These are phyloP conservation scores for Folsomia candida DNA, from an alignment of 2,888 invertebrate genomes.

Conservation along the genomic window DNA sequence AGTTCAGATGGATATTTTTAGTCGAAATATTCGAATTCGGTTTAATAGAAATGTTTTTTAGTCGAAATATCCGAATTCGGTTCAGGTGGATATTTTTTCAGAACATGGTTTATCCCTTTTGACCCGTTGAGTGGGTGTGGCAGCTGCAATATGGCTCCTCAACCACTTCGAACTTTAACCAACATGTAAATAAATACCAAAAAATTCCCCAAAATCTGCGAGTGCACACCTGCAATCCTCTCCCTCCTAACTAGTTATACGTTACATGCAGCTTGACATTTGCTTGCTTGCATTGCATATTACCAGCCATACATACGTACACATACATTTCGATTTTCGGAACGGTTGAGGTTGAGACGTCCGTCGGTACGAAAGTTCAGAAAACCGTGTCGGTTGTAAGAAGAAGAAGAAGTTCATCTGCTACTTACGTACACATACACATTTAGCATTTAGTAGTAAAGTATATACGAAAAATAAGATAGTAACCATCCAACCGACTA, in stretches of 20 bases:
- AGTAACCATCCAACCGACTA: not conserved
- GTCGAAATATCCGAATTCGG: too few species aligned
- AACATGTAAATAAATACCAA: too few species aligned
- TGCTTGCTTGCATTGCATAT: not conserved
- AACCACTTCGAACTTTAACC: too few species aligned
- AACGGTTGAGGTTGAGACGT: not conserved
- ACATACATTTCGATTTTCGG: not conserved
- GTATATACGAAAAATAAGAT: not conserved
- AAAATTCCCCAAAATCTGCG: too few species aligned
- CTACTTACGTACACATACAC: too few species aligned
- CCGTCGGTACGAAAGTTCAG: not conserved
- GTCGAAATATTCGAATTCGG: too few species aligned
- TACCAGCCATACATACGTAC: not conserved
- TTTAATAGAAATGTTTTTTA: too few species aligned
- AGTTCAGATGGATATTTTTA: too few species aligned
- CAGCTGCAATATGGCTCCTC: too few species aligned
- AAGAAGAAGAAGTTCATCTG: not conserved
- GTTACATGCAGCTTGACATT: not conserved
- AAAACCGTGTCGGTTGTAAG: slow-evolving; percentile 9
- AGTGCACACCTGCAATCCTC: not conserved
- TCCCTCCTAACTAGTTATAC: not conserved
- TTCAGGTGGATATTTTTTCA: too few species aligned
- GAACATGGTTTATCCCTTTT: too few species aligned
- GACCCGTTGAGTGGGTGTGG: too few species aligned
- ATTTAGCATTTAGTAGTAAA: not conserved